Conservation (phyloP, 2,113 vertebrate species). For the Sterna hirundo region DNA sequence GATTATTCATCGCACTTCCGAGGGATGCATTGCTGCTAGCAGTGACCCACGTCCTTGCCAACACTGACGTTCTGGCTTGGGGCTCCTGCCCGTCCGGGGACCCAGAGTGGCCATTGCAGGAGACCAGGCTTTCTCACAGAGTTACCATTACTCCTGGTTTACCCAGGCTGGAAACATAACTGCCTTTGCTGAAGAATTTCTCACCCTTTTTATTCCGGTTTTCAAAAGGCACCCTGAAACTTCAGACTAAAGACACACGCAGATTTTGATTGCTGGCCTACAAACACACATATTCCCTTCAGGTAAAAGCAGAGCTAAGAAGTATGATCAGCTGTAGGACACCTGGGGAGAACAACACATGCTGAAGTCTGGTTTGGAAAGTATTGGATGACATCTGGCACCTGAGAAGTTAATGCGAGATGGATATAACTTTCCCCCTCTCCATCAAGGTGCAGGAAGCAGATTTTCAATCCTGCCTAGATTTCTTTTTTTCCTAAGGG, state of each 20-base stretch:
- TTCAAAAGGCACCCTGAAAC: not conserved
- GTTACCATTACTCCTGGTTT: not conserved
- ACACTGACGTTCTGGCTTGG: not conserved
- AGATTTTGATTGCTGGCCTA: not conserved
- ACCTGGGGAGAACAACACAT: not conserved
- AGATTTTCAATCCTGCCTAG: not conserved
- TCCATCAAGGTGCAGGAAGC: not conserved
- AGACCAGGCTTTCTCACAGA: not conserved
- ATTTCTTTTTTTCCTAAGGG: not conserved
- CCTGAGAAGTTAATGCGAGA: not conserved
- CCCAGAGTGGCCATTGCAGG: not conserved
- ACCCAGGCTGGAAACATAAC: not conserved
- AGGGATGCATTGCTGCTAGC: not conserved
- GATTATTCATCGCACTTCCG: not conserved
- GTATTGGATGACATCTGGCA: not conserved
- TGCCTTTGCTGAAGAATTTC: not conserved
- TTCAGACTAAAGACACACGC: not conserved
- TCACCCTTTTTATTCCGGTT: not conserved
- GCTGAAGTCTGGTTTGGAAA: not conserved
- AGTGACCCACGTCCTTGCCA: not conserved
- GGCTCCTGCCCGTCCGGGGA: not conserved
- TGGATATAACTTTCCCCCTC: not conserved
- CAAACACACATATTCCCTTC: not conserved
- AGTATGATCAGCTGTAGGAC: not conserved
- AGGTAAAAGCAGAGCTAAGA: not conserved